phyloP scores from a whole-genome alignment of 2,888 invertebrate genomes.

The Thereva unica region DNA sequence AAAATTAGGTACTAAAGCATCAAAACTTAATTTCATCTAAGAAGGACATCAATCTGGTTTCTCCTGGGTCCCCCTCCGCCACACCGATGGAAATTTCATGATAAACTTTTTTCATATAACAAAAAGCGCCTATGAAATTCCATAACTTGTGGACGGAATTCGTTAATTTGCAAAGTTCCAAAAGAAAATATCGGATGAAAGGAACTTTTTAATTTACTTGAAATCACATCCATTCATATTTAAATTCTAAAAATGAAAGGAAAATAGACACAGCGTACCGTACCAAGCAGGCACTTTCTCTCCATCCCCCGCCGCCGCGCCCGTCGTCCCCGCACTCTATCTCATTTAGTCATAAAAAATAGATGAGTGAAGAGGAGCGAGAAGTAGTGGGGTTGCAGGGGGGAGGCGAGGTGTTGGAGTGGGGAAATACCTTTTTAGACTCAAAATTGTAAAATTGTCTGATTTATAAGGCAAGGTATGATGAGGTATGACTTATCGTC shows the following conservation, averaged over 20 bases:
- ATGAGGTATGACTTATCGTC: slow-evolving; percentile 27
- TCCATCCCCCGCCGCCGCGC: background rate
- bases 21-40: too few relatives aligned
- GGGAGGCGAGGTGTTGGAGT: background rate
- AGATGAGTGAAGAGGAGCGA: too few relatives aligned
- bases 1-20: too few relatives aligned
- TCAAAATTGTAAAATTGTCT: slow-evolving; percentile 32
- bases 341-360: background rate
- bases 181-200: slow-evolving; percentile 29
- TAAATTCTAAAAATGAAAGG: slow-evolving; percentile 32
- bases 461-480: slow-evolving; percentile 30
- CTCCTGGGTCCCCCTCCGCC: too few relatives aligned
- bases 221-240: slow-evolving; percentile 34
- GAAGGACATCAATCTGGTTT: too few relatives aligned
- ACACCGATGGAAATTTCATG: too few relatives aligned
- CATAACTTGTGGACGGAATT: slow-evolving; percentile 3
- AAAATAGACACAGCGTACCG: slow-evolving; percentile 8
- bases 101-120: too few relatives aligned
- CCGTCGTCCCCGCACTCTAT: background rate
- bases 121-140: too few relatives aligned
- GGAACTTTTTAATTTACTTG: slow-evolving; percentile 32
- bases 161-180: slow-evolving; percentile 29
- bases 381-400: background rate
- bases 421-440: slow-evolving; percentile 16
- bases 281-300: too few relatives aligned